A percentile compares a stretch with the other conserved stretches of the same genome.
phyloP scores from a whole-genome alignment of 2,888 invertebrate genomes.

The Mythimna vitellina region DNA sequence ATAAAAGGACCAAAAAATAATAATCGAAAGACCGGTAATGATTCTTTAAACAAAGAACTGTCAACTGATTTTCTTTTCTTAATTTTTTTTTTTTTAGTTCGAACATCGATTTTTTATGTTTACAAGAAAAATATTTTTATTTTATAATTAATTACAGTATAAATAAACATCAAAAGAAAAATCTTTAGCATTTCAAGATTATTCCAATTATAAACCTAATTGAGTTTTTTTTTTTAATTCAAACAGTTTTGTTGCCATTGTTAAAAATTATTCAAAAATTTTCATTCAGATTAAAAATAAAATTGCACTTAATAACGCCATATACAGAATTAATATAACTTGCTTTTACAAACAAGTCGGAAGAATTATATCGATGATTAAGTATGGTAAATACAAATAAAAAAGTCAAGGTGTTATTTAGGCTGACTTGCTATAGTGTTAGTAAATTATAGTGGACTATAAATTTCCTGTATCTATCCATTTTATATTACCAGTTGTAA shows the following conservation, averaged over 20 bases:
- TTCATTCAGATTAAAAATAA: background rate
- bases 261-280: too few relatives aligned
- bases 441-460: background rate
- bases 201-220: background rate
- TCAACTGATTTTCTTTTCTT: background rate
- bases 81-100: too few relatives aligned
- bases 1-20: background rate
- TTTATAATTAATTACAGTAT: too few relatives aligned
- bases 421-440: background rate
- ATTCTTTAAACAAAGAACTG: background rate
- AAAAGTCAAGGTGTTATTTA: background rate
- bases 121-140: too few relatives aligned
- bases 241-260: too few relatives aligned
- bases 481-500: background rate
- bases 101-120: too few relatives aligned
- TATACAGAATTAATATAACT: background rate
- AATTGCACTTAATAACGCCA: background rate
- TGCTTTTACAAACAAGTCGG: constrained; percentile 1
- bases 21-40: background rate
- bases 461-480: constrained; percentile 25
- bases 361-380: background rate
- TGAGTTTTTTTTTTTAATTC: too few relatives aligned
- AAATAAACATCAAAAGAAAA: background rate
- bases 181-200: background rate
- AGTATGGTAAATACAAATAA: too few relatives aligned